Percentiles rank a stretch among this genome's conserved stretches.
Conservation (phyloP, 1,140 invertebrate genomes). For the Aphis craccivora region DNA sequence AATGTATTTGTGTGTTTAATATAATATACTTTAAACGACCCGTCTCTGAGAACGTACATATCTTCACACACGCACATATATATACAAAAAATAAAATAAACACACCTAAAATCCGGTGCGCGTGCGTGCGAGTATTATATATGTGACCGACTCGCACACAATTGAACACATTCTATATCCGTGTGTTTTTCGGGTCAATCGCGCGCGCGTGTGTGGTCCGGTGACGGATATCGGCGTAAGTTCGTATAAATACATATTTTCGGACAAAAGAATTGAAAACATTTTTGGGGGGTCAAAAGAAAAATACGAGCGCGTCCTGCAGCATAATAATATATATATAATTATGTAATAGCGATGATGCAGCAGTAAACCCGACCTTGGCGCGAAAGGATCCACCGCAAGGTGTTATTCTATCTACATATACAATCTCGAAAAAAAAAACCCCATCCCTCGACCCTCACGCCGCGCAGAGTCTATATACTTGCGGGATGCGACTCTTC, state of each 20-base stretch:
- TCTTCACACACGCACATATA: not conserved
- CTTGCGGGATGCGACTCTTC: constrained; percentile 11
- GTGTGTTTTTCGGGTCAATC: not conserved
- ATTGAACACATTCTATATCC: constrained; percentile 8
- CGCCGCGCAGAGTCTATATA: not conserved
- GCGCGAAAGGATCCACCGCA: constrained; percentile 24
- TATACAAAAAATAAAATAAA: constrained; percentile 15
- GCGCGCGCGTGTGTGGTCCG: constrained; percentile 42
- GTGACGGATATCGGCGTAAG: not conserved
- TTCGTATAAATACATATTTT: not conserved
- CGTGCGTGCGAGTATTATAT: not conserved
- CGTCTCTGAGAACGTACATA: constrained; percentile 9
- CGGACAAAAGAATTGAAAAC: constrained; percentile 33
- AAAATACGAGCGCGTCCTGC: not conserved
- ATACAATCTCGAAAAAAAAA: not conserved
- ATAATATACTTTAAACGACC: constrained; percentile 47
- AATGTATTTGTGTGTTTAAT: not conserved
- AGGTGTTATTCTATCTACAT: constrained; percentile 8
- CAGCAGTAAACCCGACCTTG: not conserved
- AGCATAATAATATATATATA: not conserved
- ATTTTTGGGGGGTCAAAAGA: constrained; percentile 37
- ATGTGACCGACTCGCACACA: not conserved
- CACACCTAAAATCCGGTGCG: constrained; percentile 52
- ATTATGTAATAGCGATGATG: not conserved
- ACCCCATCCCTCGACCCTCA: not conserved